Evolutionary conservation across 1,140 invertebrate species (phyloP), one percentile per base, ranked within the genome.

Genomic region (Apis laboriosa): DNA sequence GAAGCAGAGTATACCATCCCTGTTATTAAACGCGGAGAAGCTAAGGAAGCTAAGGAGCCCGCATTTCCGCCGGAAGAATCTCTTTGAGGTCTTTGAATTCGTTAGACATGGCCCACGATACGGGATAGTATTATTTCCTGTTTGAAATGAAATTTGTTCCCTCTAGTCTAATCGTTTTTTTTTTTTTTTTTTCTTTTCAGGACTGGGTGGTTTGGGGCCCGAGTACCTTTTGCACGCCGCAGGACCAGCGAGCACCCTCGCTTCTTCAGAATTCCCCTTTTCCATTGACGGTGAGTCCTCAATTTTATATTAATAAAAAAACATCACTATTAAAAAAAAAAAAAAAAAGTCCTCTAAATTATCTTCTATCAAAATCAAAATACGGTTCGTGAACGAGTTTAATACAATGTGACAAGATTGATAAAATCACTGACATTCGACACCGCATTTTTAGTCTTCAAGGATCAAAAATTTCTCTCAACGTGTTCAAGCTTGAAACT

Each of bases 161-260:
- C 49, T 5, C 24, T 1, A 17, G 4, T 21, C n/a, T 67, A n/a
- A 28, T 56, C 19, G 13, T 51, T n/a, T 19, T 49, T 15, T 53
- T 56, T 49, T 15, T 53, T 56, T 67, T 28, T 64, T 7, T 7
- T 51, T 15, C 56, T 72, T 88, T 58, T 95, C 95, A 97, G 96
- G 96, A 90, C 95, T 97, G 93, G 96, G 95, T 91, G 93, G 93
- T 90, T 93, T 96, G 91, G 95, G 95, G 87, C 94, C 95, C 72
- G 96, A 98, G 91, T 97, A 97, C 94, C 95, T 98, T 84, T 94
- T 97, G 49, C 96, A 97, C 85, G 96, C 96, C 0, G 95, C 96
- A n/a, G 97, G 96, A 64, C 96, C 96, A 8, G 95, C 96, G 15
- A 97, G 96, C 75, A 96, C 97, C 12, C 94, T 97, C 71, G 96